A percentile compares a stretch with the other conserved stretches of the same genome.
Conservation (phyloP, 1,140 invertebrate genomes). For the Pseudomyrmex cubaensis region DNA sequence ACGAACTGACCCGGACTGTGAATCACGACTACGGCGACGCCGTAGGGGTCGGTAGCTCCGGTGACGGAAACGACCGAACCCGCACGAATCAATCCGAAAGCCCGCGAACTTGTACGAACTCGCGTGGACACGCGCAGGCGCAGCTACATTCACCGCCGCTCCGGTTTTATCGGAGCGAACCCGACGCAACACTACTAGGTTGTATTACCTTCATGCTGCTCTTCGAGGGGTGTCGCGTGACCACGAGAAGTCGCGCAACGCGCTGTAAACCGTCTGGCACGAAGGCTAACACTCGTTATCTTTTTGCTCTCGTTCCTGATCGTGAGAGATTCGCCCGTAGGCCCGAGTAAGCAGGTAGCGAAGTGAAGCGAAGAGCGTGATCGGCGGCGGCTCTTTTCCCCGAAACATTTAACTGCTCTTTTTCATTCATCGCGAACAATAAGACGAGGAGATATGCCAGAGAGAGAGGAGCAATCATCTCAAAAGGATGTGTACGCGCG, state of each 20-base stretch:
- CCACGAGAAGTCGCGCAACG: conserved; percentile 68
- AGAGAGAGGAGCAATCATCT: conserved; percentile 24
- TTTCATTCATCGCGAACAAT: conserved; percentile 27
- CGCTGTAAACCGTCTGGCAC: conserved; percentile 70
- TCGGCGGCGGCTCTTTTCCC: conserved; percentile 32
- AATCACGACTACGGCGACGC: conserved; percentile 60
- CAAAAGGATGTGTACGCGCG: neutral
- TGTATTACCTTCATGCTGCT: conserved; percentile 60
- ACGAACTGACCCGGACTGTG: conserved; percentile 73
- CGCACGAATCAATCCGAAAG: neutral
- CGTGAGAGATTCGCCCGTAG: conserved; percentile 66
- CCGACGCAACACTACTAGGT: conserved; percentile 56
- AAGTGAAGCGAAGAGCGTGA: conserved; percentile 53
- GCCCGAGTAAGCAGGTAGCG: conserved; percentile 17
- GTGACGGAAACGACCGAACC: conserved; percentile 12
- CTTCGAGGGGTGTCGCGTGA: conserved; percentile 71
- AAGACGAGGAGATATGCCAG: neutral
- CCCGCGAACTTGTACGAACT: conserved; percentile 31
- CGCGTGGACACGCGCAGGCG: conserved; percentile 52
- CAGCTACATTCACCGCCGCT: conserved; percentile 6
- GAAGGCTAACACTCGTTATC: conserved; percentile 68
- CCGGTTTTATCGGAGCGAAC: conserved; percentile 13
- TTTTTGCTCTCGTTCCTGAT: conserved; percentile 68
- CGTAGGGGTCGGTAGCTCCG: conserved; percentile 41
- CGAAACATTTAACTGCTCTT: conserved; percentile 58